Evolutionary conservation across 2,113 vertebrate species (phyloP), one percentile per base, ranked within the genome.

Genomic region (Pogona vitticeps): DNA sequence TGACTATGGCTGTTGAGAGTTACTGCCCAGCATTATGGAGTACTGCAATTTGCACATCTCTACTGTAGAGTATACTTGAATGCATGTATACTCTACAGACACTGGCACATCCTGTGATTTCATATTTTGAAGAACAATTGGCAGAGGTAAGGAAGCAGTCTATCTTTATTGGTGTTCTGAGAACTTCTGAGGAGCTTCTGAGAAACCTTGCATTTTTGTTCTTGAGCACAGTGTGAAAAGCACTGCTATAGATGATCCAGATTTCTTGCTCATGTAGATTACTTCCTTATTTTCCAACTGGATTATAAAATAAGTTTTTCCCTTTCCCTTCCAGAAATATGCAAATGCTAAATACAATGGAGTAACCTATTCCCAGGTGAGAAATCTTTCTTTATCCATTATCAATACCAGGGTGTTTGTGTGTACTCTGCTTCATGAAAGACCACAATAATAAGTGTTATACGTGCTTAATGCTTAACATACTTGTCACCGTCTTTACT

Each of bases 341-440:
- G 20, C 38, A n/a, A 42, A 65, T 84, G 61, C 83, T 17, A 76
- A 76, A 23, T 70, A 52, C 38, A 38, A 31, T 71, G 81, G 81
- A 77, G 18, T 76, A 3, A 85, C 76, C 31, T 46, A 67, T 14
- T 85, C 83, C 21, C 75, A 85, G 83, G 83, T 85, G 77, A 56
- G 75, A 78, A 56, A 15, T 12, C 13, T 65, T 84, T 46, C 28
- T 84, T 36, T 31, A 78, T 52, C 38, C 61, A 46, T 26, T 75
- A 38, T 6, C 14, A 80, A 18, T 26, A 28, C 58, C 23, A 7
- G 21, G 36, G 26, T 65, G 61, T 42, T 65, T 31, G 13, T 17
- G 18, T 2, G 38, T 67, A 2, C 36, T 10, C 38, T 65, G 18
- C 26, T n/a, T 46, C 31, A 6, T 31, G 8, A 42, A 36, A 6